Evolutionary conservation across 1,140 invertebrate genomes (phyloP), one percentile per base, ranked within the genome.

Genomic region (Drosophila melanica): DNA sequence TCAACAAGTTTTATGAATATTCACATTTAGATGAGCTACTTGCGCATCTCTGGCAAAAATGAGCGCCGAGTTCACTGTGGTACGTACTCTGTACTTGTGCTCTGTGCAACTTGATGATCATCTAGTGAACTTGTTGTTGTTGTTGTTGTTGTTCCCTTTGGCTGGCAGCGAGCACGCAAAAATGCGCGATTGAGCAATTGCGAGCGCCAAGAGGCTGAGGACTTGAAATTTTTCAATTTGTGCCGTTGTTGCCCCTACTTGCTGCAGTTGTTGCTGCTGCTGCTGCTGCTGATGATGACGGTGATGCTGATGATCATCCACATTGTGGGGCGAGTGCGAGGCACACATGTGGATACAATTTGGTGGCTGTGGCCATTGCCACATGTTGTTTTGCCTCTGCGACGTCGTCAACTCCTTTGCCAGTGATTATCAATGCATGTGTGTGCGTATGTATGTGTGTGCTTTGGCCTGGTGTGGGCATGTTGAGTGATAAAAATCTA

Each of bases 151-250:
- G 69, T 11, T 70, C 66, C 37, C 44, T 54, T 23, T 53, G 44
- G 53, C 57, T 60, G 37, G 42, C 57, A 60, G 55, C 48, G 53
- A 68, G 70, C 79, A 86, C 71, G 82, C 82, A 75, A 89, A 87
- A 87, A 73, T 60, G 62, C 69, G 77, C 69, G 77, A 87, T 87
- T 87, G 84, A 89, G 84, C 84, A 87, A 84, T 87, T 87, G 82
- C 65, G 79, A 79, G 79, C 84, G 76, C 84, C 75, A 79, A 86
- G 81, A 85, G 81, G 78, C 78, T 71, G 82, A 89, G 84, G 84
- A 87, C 76, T 79, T 87, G 72, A 74, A 82, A 89, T 84, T 89
- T 87, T 87, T 87, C 84, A 89, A 87, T 87, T 87, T 87, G 84
- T 68, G 54, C 35, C 11, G 45, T 58, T 23, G 53, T 41, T 37